Evolutionary conservation across 2,113 vertebrate genomes (phyloP), one percentile per base, ranked within the genome.

Genomic region (Ascaphus truei): DNA sequence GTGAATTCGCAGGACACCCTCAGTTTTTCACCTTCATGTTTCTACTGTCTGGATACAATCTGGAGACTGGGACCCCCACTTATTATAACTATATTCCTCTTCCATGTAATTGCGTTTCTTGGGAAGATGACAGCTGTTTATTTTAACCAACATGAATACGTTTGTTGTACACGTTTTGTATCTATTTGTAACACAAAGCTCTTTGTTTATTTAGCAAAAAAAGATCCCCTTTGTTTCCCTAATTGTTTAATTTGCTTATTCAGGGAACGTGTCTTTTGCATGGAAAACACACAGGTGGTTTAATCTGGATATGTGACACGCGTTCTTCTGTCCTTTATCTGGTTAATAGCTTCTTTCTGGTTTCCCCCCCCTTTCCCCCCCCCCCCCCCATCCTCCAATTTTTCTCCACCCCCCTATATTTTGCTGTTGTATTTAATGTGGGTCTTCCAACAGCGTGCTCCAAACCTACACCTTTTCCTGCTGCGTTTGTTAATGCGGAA

Each of bases 201-300:
- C 26, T 37, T 20, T 41, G 39, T 39, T 51, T 51, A 25, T n/a
- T 50, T 23, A 47, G 41, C 23, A 48, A 37, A 57, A 34, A 57
- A 36, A 31, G 41, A 3, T 41, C 47, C 26, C 18, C 47, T 71
- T 71, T 71, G 57, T 71, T 34, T 29, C 47, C 41, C 37, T 71
- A 71, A 71, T 71, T 51, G 67, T 71, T 71, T 52, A 30, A 61
- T 71, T 71, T 39, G 45, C 63, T 66, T 66, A 39, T 55, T 66
- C 11, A 31, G 43, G 43, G 30, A 45, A 47, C 33, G 33, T 36
- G 34, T 30, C 23, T 30, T 47, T 50, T 52, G n/a, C 31, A 26
- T 48, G 18, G 29, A 51, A 36, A 63, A 34, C 34, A 39, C 47
- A 71, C 67, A 71, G 45, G 56, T 60, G 67, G 56, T 25, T 39